Evolutionary conservation across 2,113 vertebrate genomes (phyloP).

Genomic region (Silurus glanis): DNA sequence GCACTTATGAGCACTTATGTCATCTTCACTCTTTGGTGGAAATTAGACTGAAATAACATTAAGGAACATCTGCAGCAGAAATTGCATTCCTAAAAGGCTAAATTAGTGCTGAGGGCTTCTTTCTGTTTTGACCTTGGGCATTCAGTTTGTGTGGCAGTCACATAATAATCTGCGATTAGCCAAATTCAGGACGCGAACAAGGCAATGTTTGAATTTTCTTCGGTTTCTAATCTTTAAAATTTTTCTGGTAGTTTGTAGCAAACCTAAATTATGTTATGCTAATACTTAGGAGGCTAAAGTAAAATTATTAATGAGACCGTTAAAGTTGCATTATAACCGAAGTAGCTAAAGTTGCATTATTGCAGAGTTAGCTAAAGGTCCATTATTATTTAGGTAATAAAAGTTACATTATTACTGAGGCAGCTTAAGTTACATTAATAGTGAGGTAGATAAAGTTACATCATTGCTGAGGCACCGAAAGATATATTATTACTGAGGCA

Average conservation of each 20-base stretch:
- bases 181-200: too few species aligned
- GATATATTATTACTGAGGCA: background rate
- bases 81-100: background rate
- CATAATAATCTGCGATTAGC: background rate
- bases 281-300: background rate
- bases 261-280: background rate
- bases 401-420: background rate
- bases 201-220: too few species aligned
- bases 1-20: constrained; percentile 24
- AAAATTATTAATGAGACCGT: background rate
- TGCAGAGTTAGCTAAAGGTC: background rate
- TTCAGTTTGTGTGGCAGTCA: background rate
- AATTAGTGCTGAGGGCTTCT: background rate
- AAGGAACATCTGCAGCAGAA: constrained; percentile 3
- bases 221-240: background rate
- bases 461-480: background rate
- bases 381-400: background rate
- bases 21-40: background rate
- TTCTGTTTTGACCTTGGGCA: background rate
- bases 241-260: background rate
- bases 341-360: background rate
- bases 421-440: background rate
- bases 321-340: background rate
- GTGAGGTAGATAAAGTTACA: background rate
- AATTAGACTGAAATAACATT: background rate